Percentiles rank a stretch among this genome's conserved stretches.
phyloP scores from a whole-genome alignment of 1,140 invertebrate species.

The Rhyzopertha dominica region DNA sequence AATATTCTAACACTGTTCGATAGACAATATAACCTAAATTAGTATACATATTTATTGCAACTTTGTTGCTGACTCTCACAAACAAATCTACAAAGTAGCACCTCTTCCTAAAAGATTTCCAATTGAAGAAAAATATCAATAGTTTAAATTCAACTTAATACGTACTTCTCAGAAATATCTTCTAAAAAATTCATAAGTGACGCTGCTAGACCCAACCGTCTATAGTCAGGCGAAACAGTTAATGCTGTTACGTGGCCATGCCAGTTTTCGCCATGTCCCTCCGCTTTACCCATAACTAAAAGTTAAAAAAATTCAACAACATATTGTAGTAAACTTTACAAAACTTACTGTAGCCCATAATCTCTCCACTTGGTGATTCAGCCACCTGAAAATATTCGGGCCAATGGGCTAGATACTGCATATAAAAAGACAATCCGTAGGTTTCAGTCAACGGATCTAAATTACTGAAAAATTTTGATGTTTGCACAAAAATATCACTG shows the following conservation, averaged over 20 bases:
- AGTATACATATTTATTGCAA: slow-evolving; percentile 97
- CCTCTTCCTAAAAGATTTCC: slow-evolving; percentile 71
- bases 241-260: slow-evolving; percentile 98
- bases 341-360: slow-evolving; percentile 97
- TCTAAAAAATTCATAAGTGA: slow-evolving; percentile 94
- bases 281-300: slow-evolving; percentile 97
- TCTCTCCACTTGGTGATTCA: slow-evolving; percentile 89
- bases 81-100: slow-evolving; percentile 99
- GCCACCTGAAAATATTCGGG: slow-evolving; percentile 98
- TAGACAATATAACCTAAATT: slow-evolving; percentile 97
- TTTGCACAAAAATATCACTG: not conserved
- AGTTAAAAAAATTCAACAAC: slow-evolving; percentile 11
- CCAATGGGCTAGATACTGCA: slow-evolving; percentile 97
- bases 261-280: slow-evolving; percentile 93
- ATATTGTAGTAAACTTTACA: slow-evolving; percentile 4
- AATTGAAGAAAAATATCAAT: slow-evolving; percentile 5
- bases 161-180: slow-evolving; percentile 91
- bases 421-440: slow-evolving; percentile 95
- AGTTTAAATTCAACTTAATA: slow-evolving; percentile 7
- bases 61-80: slow-evolving; percentile 94
- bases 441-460: slow-evolving; percentile 96
- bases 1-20: slow-evolving; percentile 94
- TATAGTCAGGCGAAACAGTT: slow-evolving; percentile 91
- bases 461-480: slow-evolving; percentile 63
- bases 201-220: slow-evolving; percentile 85